phyloP scores from a whole-genome alignment of 2,797 vertebrate genomes.

The Columba guinea region DNA sequence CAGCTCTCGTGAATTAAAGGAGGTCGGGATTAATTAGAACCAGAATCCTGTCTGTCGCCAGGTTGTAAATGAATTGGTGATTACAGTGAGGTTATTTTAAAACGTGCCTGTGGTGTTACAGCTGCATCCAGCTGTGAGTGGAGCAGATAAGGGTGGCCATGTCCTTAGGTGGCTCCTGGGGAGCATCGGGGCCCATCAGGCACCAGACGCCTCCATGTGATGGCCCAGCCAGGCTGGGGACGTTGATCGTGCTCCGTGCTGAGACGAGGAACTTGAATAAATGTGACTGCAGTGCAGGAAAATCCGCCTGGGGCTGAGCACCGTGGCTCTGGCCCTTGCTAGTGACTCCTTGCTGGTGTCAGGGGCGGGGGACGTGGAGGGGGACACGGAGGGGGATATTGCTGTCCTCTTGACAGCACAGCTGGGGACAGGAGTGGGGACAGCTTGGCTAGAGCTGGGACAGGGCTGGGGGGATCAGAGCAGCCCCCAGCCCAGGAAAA shows the following conservation, averaged over 20 bases:
- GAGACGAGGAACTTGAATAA: background rate
- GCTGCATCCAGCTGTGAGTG: conserved; percentile 3
- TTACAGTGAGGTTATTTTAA: conserved; percentile 2
- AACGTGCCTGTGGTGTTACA: background rate
- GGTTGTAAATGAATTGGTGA: conserved; percentile 3
- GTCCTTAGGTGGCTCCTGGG: background rate
- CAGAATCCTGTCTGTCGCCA: background rate
- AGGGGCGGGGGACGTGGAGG: too few species aligned
- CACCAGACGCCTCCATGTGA: fast-evolving
- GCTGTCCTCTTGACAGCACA: background rate
- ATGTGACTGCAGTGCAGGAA: fast-evolving
- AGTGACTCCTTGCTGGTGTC: background rate
- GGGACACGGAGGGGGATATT: background rate
- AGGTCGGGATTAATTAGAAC: background rate
- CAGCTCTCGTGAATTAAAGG: background rate
- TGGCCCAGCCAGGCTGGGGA: background rate
- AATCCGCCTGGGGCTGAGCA: background rate
- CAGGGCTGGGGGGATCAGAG: background rate
- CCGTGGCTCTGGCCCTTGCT: fast-evolving
- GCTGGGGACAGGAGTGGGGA: background rate
- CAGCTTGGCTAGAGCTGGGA: background rate
- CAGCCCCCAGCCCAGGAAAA: background rate
- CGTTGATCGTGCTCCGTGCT: fast-evolving
- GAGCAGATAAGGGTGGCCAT: background rate
- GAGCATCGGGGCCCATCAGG: background rate